Evolutionary conservation across 2,888 invertebrate genomes (phyloP), one percentile per base, ranked within the genome.

Genomic region (Chymomyza procnemis): DNA sequence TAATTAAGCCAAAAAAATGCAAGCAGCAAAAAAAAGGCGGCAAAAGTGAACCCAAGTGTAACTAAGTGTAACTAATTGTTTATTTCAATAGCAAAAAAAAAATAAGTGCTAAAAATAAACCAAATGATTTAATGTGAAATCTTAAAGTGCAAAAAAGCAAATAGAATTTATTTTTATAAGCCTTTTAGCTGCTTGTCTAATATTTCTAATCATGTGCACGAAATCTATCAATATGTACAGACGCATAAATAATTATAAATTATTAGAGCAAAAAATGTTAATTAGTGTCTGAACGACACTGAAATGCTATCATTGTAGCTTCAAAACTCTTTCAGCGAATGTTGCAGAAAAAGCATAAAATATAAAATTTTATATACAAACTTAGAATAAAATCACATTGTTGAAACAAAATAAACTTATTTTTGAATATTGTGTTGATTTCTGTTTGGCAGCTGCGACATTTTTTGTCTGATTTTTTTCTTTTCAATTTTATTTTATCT

Each of bases 61-160:
- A 56, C 30, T n/a, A 56, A 34, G 47, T 72, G 68, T 69, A 78
- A 75, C 87, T 82, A 83, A 87, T 83, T 83, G 73, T 69, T 68
- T 74, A 76, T 68, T 76, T 87, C 74, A 85, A 83, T 75, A 87
- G 61, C 69, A 65, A 78, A n/a, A 34, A 58, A 52, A 58, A 57
- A 66, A 56, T 63, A 41, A 47, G 8, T 1, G 59, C 46, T 16
- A 61, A 69, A 66, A 46, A 46, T 46, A 41, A 19, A 18, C 2
- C 50, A n/a, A 18, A 50, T 19, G 50, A 18, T 50, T 50, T 50
- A 41, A 41, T 41, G 34, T 12, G 4, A 50, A 50, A 50, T 18
- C 16, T 19, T 19, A 58, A 50, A 50, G 50, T 50, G 19, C 30
- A 56, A 58, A 34, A n/a, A 56, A 56, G 22, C 22, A 58, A 34